Evolutionary conservation across 2,113 vertebrate genomes (phyloP), one percentile per base, ranked within the genome.

Genomic region (Lepisosteus osseus): DNA sequence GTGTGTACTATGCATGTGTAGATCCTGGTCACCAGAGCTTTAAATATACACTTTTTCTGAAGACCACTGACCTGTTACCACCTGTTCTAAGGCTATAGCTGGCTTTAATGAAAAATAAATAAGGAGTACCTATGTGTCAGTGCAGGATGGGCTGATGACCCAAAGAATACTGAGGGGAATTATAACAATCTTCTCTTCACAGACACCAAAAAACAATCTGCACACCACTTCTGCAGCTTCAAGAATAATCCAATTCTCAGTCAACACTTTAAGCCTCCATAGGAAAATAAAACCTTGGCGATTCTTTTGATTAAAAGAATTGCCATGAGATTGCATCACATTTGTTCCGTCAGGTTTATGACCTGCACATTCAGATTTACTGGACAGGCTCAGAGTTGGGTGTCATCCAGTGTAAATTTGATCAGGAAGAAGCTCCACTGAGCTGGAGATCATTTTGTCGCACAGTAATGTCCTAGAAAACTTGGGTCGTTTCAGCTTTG

Each of bases 111-210:
- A 64, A 69, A 65, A 62, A 67, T 66, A 67, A 71, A 62, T 68
- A 70, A 47, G 62, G 61, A 65, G 56, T n/a, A 6, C 65, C 72
- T 67, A 45, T 76, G 72, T 72, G 72, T 61, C 74, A 56, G 42
- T 65, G 61, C 65, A 69, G 76, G 65, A 55, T 66, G 61, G 57
- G 67, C 51, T 2, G 69, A 77, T 77, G 74, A 69, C 76, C 73
- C 69, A 56, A 17, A 44, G 61, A 65, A 69, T 71, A 61, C 61
- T 51, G 47, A 9, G 47, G 47, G 47, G 47, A 51, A 51, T 51
- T 51, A 51, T 51, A 51, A 51, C 47, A 51, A 51, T 51, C 47
- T 51, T 51, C 47, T 51, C 9, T 51, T 51, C 47, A 51, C 47
- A 51, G 47, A 5, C 47, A 51, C 9, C 47, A 9, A 51, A 29